Base-by-base conservation (phyloP, 2,797 vertebrate species). In the Arnoldichthys spilopterus region DNA sequence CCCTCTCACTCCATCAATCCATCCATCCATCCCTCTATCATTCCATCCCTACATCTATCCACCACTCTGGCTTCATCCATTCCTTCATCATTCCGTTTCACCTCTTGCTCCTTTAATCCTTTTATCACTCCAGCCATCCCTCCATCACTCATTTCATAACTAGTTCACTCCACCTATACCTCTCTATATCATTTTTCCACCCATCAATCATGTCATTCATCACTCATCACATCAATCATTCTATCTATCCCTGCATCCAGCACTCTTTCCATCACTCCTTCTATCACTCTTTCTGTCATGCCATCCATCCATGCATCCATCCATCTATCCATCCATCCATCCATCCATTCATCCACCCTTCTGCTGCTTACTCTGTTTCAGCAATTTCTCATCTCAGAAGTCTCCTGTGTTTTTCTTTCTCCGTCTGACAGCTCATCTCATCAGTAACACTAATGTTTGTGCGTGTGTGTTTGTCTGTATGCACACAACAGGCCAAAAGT, bases 331-430 rank as follows among this genome's bases (percentile, higher is more conserved):
- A 56, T 22, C 11, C 53, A 1, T 26, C 53, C 24, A 18, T n/a
- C 26, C 11, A 12, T 58, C 54, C 34, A 72, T 28, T 9, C 5
- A 11, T 26, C 53, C 22, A 54, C n/a, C 18, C 24, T 28, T 45
- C 37, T 59, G 15, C 74, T 22, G 20, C 40, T 15, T 24, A 34
- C 66, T 58, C 56, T 72, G 40, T 59, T 43, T 43, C 67, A 69
- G 67, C 43, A 49, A 47, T 67, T 4, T 6, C 37, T 30, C 67
- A 53, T 53, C 47, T 69, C 67, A 69, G 45, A 69, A 4, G 47
- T 43, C 58, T 64, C 69, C 59, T 34, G 30, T 63, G 32, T 63
- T 15, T 71, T 4, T 68, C 5, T 78, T 45, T 78, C 51, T 78
- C 9, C 59, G 40, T 63, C 68, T 28, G 53, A 16, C 22, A 37